Percentiles rank a stretch among this genome's conserved stretches.
Conservation (phyloP, 2,888 invertebrate species). For the Rhimphoctona megacephalus region DNA sequence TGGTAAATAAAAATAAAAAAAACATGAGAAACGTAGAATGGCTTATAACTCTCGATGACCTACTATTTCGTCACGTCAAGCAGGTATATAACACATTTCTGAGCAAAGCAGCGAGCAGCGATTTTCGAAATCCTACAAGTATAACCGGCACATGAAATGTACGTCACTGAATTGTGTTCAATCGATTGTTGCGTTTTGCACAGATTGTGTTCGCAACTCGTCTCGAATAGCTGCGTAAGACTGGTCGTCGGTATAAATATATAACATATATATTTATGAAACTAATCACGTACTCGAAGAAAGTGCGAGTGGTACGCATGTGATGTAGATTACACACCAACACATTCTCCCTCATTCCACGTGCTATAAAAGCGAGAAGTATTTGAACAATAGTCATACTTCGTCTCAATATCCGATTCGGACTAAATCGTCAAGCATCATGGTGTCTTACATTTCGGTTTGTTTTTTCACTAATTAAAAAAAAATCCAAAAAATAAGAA, state of each 20-base stretch:
- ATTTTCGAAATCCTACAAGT: conserved; percentile 13
- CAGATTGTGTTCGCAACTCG: conserved; percentile 53
- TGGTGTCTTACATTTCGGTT: conserved; percentile 73
- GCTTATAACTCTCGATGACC: not conserved
- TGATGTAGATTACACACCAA: not conserved
- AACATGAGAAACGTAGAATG: not conserved
- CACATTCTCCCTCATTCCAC: conserved; percentile 36
- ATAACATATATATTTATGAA: conserved; percentile 61
- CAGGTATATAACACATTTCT: not conserved
- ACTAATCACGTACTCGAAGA: conserved; percentile 74
- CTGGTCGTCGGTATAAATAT: conserved; percentile 45
- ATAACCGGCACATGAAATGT: not conserved
- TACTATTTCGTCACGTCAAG: conserved; percentile 25
- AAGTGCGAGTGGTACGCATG: conserved; percentile 70
- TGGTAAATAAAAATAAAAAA: not conserved
- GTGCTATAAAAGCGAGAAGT: conserved; percentile 73
- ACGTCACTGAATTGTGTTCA: conserved; percentile 18
- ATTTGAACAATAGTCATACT: conserved; percentile 62
- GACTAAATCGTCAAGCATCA: conserved; percentile 66
- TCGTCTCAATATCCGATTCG: conserved; percentile 60
- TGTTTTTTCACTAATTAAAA: conserved; percentile 25
- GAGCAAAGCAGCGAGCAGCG: not conserved
- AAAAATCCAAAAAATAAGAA: not conserved
- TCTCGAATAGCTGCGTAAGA: conserved; percentile 39
- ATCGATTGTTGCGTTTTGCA: conserved; percentile 45